A percentile compares a stretch with the other conserved stretches of the same genome.
Conservation (phyloP, 2,888 invertebrate species). For the Mylabris sibirica region DNA sequence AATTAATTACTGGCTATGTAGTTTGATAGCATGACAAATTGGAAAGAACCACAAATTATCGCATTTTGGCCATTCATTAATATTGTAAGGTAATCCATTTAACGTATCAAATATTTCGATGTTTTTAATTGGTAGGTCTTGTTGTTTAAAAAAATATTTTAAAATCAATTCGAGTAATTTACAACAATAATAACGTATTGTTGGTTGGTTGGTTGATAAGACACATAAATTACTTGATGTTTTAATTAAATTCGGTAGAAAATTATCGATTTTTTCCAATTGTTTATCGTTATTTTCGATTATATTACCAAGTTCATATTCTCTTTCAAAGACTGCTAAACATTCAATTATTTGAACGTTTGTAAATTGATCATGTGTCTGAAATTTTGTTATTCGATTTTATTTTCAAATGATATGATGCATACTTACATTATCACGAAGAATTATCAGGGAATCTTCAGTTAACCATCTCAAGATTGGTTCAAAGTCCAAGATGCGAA, state of each 20-base stretch:
- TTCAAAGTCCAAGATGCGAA: not conserved
- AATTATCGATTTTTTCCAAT: not conserved
- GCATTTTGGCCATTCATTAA: not conserved
- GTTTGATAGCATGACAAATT: conserved; percentile 10
- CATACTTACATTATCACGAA: not conserved
- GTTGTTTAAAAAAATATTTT: conserved; percentile 4
- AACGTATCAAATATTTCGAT: not conserved
- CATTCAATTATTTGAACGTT: not conserved
- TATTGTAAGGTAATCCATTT: not conserved
- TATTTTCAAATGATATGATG: not conserved
- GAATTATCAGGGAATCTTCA: not conserved
- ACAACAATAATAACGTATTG: not conserved
- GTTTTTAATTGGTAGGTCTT: conserved; percentile 6
- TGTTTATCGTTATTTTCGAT: not conserved
- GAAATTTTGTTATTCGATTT: not conserved
- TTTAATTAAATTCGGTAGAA: not conserved
- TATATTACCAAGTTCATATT: not conserved
- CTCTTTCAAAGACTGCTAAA: conserved; percentile 3
- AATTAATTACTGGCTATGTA: conserved; percentile 8
- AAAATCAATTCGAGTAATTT: conserved; percentile 10
- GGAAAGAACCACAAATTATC: conserved; percentile 11
- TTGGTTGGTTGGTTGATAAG: not conserved
- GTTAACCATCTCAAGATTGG: conserved; percentile 5
- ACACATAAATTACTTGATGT: conserved; percentile 4
- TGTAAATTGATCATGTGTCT: not conserved